Evolutionary conservation across 2,888 invertebrate genomes (phyloP).

Genomic region (Sesamia inferens): DNA sequence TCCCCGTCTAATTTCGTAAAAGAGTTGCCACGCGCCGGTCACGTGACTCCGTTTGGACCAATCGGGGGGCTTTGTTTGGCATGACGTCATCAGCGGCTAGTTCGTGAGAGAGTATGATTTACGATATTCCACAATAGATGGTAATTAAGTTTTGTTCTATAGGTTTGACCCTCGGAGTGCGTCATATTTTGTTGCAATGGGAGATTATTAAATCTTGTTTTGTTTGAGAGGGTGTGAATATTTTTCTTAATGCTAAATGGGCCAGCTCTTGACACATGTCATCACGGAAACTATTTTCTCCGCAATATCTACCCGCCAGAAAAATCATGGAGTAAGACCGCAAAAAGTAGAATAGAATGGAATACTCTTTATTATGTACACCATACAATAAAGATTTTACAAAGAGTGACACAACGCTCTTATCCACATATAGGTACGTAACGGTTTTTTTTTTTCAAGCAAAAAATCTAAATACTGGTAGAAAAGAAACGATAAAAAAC

Average conservation of each 20-base stretch:
- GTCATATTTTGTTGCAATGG: constrained; percentile 48
- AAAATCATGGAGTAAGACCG: not conserved
- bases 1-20: constrained; percentile 61
- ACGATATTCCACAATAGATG: constrained; percentile 61
- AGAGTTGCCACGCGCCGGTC: constrained; percentile 63
- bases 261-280: not conserved
- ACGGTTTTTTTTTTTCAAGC: not conserved
- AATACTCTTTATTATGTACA: no score
- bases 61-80: constrained; percentile 54
- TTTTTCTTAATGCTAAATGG: not conserved
- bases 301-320: not conserved
- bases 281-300: not conserved
- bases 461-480: not conserved
- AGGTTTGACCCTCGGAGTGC: constrained; percentile 49
- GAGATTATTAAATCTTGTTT: constrained; percentile 53
- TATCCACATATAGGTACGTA: no score
- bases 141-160: constrained; percentile 61
- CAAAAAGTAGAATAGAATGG: not conserved
- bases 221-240: constrained; percentile 34
- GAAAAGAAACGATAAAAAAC: not conserved
- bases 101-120: constrained; percentile 65
- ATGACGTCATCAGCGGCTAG: constrained; percentile 62
- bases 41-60: constrained; percentile 64
- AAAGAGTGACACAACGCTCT: no score
- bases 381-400: no score